Percentiles rank a stretch among this genome's conserved stretches.
Conservation (phyloP, 2,888 invertebrate species). For the Rhingia campestris region DNA sequence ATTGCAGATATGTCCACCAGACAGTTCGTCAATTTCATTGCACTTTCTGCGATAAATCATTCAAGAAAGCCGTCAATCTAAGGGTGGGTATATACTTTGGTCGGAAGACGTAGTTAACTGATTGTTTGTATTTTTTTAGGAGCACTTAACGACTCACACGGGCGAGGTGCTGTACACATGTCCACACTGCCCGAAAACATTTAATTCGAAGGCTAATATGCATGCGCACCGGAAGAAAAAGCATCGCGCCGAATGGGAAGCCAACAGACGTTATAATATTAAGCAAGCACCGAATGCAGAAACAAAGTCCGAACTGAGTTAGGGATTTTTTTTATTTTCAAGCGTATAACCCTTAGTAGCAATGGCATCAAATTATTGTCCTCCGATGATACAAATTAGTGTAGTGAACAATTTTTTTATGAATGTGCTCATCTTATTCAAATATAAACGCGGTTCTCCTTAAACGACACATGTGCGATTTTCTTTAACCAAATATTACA, state of each 20-base stretch:
- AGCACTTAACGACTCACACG: constrained; percentile 78
- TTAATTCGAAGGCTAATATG: constrained; percentile 78
- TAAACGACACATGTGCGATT: too few relatives aligned
- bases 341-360: too few relatives aligned
- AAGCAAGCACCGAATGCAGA: constrained; percentile 15
- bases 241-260: constrained; percentile 77
- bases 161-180: constrained; percentile 77
- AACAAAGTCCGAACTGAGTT: background rate
- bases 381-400: too few relatives aligned
- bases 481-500: too few relatives aligned
- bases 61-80: constrained; percentile 76
- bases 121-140: constrained; percentile 52
- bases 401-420: too few relatives aligned
- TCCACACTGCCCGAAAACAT: constrained; percentile 77
- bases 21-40: constrained; percentile 75
- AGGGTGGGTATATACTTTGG: constrained; percentile 14
- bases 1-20: constrained; percentile 75
- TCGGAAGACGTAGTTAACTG: background rate
- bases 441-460: too few relatives aligned
- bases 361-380: too few relatives aligned
- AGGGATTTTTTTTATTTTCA: too few relatives aligned
- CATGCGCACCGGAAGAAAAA: constrained; percentile 78
- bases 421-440: too few relatives aligned
- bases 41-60: constrained; percentile 78
- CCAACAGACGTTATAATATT: constrained; percentile 71